Conservation (phyloP, 2,888 invertebrate genomes). For the Vannuccia rotundouncinata region DNA sequence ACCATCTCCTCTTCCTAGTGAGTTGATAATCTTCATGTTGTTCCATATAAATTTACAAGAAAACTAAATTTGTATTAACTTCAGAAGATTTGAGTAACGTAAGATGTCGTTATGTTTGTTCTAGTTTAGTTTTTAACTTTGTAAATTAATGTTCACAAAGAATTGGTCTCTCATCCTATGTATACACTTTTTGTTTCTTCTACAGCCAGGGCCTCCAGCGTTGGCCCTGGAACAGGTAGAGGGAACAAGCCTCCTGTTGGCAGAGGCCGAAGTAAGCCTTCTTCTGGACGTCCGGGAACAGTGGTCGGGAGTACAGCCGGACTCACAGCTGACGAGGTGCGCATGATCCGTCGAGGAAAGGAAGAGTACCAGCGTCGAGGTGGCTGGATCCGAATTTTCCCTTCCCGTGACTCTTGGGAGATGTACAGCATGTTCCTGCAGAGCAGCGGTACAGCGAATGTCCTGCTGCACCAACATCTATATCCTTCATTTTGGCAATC, state of each 20-base stretch:
- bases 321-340: slow-evolving; percentile 70
- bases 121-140: no score
- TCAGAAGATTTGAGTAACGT: no score
- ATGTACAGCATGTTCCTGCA: slow-evolving; percentile 54
- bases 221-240: neutral
- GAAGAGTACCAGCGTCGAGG: slow-evolving; percentile 75
- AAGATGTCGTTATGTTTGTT: no score
- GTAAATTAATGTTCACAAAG: no score
- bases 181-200: no score
- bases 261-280: neutral
- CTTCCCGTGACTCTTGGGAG: slow-evolving; percentile 75
- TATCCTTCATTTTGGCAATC: slow-evolving; percentile 50
- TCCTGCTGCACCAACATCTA: slow-evolving; percentile 52
- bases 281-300: neutral
- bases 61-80: no score
- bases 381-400: slow-evolving; percentile 83
- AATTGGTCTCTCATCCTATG: no score
- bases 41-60: no score
- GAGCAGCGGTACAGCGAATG: slow-evolving; percentile 49
- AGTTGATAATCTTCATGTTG: no score
- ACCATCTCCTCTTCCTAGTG: neutral
- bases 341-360: slow-evolving; percentile 68
- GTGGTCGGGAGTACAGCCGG: slow-evolving; percentile 42
- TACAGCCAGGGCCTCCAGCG: no score
- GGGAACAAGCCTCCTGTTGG: no score